Conservation (phyloP, 2,113 vertebrate species). For the Brienomyrus brachyistius region DNA sequence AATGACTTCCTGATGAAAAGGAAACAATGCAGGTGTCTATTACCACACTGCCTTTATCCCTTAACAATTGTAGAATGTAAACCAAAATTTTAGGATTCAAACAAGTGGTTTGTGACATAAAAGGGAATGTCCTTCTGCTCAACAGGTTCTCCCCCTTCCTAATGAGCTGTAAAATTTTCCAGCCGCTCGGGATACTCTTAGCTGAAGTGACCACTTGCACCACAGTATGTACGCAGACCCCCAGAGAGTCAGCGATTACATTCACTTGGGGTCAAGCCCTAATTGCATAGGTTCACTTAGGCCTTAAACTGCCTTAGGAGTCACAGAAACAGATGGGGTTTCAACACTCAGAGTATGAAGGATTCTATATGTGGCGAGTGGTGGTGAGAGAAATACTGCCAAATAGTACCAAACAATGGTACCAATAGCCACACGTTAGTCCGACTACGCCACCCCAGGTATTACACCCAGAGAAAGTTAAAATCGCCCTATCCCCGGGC, state of each 20-base stretch:
- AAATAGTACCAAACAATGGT: too few species aligned
- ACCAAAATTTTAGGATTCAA: not conserved
- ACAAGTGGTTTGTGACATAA: not conserved
- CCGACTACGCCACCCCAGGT: too few species aligned
- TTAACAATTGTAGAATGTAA: not conserved
- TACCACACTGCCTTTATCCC: not conserved
- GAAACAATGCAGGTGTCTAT: not conserved
- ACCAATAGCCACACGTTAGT: too few species aligned
- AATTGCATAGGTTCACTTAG: constrained; percentile 4
- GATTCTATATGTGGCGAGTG: too few species aligned
- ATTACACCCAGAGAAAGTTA: too few species aligned
- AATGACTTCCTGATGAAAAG: not conserved
- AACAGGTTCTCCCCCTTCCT: not conserved
- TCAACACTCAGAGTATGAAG: not conserved
- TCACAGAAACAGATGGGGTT: constrained; percentile 1
- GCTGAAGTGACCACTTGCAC: not conserved
- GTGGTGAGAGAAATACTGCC: too few species aligned
- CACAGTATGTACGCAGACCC: not conserved
- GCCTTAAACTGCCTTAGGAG: constrained; percentile 3
- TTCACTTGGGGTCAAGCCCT: not conserved
- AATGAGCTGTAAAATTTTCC: not conserved
- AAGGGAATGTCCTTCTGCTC: not conserved
- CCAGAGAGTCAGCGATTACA: not conserved
- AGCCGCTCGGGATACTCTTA: not conserved
- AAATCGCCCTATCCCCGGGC: too few species aligned